These are phyloP conservation scores for Cyphomyrus discorhynchus DNA, from an alignment of 2,113 vertebrate species.

Conservation along the genomic window DNA sequence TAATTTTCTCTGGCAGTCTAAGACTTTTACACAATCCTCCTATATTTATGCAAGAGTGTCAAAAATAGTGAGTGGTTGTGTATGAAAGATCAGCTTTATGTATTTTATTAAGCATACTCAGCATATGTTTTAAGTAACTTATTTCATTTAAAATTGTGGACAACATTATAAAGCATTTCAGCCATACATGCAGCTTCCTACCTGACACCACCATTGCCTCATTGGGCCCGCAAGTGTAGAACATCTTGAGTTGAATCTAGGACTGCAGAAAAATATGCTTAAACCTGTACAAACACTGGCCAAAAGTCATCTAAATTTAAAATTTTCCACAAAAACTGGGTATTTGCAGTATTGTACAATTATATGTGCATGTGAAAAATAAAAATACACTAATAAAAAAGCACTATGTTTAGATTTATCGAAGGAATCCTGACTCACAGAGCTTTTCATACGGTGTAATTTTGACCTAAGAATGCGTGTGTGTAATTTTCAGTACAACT, in stretches of 20 bases:
- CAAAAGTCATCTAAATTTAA: not conserved
- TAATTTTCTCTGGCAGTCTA: not conserved
- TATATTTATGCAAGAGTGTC: not conserved
- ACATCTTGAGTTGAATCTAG: slow-evolving; percentile 59
- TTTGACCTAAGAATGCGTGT: not conserved
- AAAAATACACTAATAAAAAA: not conserved
- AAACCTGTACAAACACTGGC: not conserved
- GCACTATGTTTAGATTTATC: not conserved
- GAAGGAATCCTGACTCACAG: not conserved
- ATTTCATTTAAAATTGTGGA: not conserved
- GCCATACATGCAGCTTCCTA: slow-evolving; percentile 35
- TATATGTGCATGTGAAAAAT: not conserved
- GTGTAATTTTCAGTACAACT: not conserved
- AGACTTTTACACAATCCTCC: not conserved
- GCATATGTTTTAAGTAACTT: not conserved
- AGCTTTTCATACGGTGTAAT: not conserved
- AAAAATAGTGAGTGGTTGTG: not conserved
- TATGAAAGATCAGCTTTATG: not conserved
- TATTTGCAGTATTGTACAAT: not conserved
- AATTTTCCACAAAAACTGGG: not conserved
- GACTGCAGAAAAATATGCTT: not conserved
- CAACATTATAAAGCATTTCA: not conserved
- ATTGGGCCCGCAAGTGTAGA: slow-evolving; percentile 86
- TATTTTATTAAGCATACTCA: not conserved
- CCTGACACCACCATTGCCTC: slow-evolving; percentile 93